Percentiles rank a stretch among this genome's conserved stretches.
Conservation (phyloP, 1,140 invertebrate species). For the Ylistrum balloti region DNA sequence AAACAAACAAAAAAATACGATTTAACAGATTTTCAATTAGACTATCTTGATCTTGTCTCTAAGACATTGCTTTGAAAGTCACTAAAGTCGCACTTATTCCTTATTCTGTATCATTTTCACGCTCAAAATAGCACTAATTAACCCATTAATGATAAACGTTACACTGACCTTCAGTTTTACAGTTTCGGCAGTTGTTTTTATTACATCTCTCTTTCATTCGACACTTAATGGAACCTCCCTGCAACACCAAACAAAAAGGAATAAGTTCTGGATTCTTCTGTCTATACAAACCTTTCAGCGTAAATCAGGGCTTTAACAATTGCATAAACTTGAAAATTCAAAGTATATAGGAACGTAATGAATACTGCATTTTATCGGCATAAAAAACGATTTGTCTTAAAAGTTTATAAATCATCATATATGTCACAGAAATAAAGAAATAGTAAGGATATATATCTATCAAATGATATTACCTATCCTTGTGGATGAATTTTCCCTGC, state of each 20-base stretch:
- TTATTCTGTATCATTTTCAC: too few relatives aligned
- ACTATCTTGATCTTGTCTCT: too few relatives aligned
- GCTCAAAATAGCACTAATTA: too few relatives aligned
- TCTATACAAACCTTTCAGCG: not conserved
- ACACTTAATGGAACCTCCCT: not conserved
- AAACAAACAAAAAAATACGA: too few relatives aligned
- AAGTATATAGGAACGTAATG: too few relatives aligned
- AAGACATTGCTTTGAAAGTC: too few relatives aligned
- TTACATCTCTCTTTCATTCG: conserved; percentile 26
- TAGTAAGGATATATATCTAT: not conserved
- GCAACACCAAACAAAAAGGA: not conserved
- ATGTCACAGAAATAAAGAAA: not conserved
- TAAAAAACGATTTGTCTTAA: too few relatives aligned
- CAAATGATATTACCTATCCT: not conserved
- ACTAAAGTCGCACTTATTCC: too few relatives aligned
- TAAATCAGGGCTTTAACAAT: not conserved
- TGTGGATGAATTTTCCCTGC: not conserved
- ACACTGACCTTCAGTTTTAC: conserved; percentile 1
- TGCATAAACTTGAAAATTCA: too few relatives aligned
- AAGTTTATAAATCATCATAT: too few relatives aligned
- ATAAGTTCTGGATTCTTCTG: not conserved
- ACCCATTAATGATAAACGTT: not conserved
- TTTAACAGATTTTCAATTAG: too few relatives aligned
- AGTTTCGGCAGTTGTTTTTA: conserved; percentile 16
- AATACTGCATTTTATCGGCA: too few relatives aligned